phyloP scores from a whole-genome alignment of 2,113 vertebrate species.

The Mixornis gularis region DNA sequence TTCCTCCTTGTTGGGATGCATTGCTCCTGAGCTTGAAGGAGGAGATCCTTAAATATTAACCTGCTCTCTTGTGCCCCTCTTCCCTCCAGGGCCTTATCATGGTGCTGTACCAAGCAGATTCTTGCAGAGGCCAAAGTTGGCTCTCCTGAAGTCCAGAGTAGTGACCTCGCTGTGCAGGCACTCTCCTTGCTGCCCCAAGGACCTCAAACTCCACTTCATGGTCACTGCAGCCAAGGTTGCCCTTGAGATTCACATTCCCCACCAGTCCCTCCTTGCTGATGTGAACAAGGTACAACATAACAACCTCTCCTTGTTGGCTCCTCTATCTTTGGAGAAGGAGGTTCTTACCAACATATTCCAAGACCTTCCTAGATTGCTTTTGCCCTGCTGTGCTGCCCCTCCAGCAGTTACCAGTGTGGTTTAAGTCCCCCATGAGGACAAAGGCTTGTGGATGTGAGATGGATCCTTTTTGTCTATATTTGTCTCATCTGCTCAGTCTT shows the following conservation, averaged over 20 bases:
- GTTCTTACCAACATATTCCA: background rate
- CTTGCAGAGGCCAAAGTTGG: background rate
- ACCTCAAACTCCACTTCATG: background rate
- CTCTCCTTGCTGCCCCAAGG: background rate
- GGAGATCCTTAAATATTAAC: background rate
- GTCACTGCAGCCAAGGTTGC: background rate
- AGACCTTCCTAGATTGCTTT: background rate
- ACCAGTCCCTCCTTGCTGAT: background rate
- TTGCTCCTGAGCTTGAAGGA: background rate
- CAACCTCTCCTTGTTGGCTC: background rate
- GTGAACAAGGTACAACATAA: background rate
- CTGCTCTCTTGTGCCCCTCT: background rate
- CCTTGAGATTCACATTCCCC: background rate
- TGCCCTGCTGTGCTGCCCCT: background rate
- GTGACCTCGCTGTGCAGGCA: background rate
- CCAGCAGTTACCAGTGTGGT: background rate
- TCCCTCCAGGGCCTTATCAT: background rate
- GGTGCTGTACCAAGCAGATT: background rate
- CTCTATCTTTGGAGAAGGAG: background rate
- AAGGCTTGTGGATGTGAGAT: background rate
- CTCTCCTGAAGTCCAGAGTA: background rate
- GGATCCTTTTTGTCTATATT: background rate
- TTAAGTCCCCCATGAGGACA: background rate
- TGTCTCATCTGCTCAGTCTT: background rate
- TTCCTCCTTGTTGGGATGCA: background rate